Evolutionary conservation across 2,113 vertebrate species (phyloP).

Genomic region (Anthoscopus minutus): DNA sequence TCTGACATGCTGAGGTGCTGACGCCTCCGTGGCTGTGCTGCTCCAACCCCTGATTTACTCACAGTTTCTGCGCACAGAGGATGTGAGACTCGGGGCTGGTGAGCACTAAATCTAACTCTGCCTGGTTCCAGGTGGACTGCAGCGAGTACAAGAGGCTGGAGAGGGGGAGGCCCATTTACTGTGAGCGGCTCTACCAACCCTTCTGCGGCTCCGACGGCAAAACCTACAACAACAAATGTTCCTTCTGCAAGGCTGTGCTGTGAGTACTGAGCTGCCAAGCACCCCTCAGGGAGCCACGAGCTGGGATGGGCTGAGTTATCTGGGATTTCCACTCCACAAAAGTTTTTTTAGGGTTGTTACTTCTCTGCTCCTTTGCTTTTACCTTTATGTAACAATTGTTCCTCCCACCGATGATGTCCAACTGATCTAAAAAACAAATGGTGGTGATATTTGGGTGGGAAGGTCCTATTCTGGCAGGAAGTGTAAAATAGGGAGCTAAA

Average conservation of each 20-base stretch:
- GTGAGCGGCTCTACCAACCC: conserved; percentile 25
- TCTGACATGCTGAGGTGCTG: too few relatives aligned
- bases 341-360: neutral
- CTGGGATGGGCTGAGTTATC: neutral
- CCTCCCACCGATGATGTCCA: neutral
- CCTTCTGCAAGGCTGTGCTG: conserved; percentile 51
- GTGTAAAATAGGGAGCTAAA: neutral
- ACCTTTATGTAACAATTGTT: neutral
- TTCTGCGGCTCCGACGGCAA: conserved; percentile 46
- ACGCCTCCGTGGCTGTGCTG: neutral
- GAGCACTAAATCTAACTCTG: too few relatives aligned
- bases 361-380: neutral
- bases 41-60: too few relatives aligned
- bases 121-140: conserved; percentile 40
- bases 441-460: neutral
- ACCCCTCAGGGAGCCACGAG: neutral
- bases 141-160: conserved; percentile 33
- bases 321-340: neutral
- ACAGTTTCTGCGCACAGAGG: neutral
- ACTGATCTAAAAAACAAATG: neutral
- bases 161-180: conserved; percentile 37
- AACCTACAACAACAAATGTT: conserved; percentile 55
- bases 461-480: neutral
- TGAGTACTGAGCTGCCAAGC: neutral
- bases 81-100: neutral